A percentile compares a stretch with the other conserved stretches of the same genome.
These are phyloP conservation scores for Pandemis corylana DNA, from an alignment of 2,888 invertebrate genomes.

Conservation along the genomic window DNA sequence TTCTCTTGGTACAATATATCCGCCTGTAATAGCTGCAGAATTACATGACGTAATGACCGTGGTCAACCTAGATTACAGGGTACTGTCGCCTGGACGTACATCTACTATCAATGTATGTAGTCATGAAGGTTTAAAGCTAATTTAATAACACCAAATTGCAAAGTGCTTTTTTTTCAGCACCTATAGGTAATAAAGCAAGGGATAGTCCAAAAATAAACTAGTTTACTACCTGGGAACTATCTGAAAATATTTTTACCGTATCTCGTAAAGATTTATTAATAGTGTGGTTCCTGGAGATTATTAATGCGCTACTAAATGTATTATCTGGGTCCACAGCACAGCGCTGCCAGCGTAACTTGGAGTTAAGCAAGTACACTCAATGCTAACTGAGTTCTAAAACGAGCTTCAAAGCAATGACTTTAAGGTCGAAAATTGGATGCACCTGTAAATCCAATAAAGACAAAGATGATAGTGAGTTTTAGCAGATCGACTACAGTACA, in stretches of 20 bases:
- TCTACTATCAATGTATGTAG: no score
- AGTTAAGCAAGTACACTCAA: conserved; percentile 9
- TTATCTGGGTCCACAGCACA: conserved; percentile 17
- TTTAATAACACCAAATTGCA: no score
- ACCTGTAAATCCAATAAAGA: conserved; percentile 18
- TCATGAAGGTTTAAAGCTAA: no score
- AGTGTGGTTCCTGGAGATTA: background rate
- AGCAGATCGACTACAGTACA: conserved; percentile 8
- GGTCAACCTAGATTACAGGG: background rate
- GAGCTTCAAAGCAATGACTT: background rate
- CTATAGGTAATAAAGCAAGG: background rate
- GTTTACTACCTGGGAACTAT: conserved; percentile 7
- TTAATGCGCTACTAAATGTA: background rate
- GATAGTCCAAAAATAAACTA: conserved; percentile 6
- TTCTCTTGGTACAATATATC: background rate
- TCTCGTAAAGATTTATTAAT: conserved; percentile 4
- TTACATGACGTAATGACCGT: no score
- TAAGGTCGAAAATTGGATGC: background rate
- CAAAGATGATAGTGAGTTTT: conserved; percentile 16
- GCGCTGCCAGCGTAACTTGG: conserved; percentile 11
- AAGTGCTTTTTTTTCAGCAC: no score
- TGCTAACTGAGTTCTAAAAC: background rate
- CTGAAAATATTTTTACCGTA: conserved; percentile 1
- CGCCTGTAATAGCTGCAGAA: no score
- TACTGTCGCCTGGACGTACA: background rate